Base-by-base conservation (phyloP, 1,140 invertebrate genomes). In the Aphelinus certus region DNA sequence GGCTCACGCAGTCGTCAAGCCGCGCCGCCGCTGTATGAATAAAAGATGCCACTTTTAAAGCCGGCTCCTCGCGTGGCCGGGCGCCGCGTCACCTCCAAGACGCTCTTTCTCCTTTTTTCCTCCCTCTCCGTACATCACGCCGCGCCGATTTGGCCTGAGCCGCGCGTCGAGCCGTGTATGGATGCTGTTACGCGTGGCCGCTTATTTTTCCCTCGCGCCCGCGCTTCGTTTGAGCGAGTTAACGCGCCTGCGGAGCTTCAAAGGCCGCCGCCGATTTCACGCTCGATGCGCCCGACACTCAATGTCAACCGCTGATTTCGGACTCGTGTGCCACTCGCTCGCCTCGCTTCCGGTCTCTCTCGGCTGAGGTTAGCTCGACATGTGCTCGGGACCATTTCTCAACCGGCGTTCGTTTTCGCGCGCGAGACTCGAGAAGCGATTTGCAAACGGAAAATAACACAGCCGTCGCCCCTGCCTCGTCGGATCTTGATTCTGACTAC, bases 1-100 rank as follows among this genome's bases (percentile, higher is more conserved):
- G 73, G 79, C 82, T 83, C 81, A 83, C 81, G 82, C 83, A 83
- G 78, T 83, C 80, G 80, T 81, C 81, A 81, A 82, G 82, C 81
- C 78, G 79, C 79, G 80, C 76, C 80, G 79, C 73, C 78, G 69
- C 80, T 61, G 51, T 78, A 83, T 84, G 83, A 84, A 84, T 84
- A 84, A 84, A 83, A 83, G 81, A 84, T 84, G 80, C 75, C 75
- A 73, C 77, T 80, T 77, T 83, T 84, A 81, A 82, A 79, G 76
- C 78, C 46, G 51, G 51, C 49, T 26, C 26, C 26, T 26, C 26
- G 26, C 26, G 26, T 26, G 26, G 26, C 26, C 26, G 26, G 26
- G 26, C 26, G 26, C 26, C 26, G 26, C 26, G 26, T 26, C 26
- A 26, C 26, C 26, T 26, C 26, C 26, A 26, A 26, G 26, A 26